These are phyloP conservation scores for Chloroceryle amazona DNA, from an alignment of 2,797 vertebrate species.

Conservation along the genomic window DNA sequence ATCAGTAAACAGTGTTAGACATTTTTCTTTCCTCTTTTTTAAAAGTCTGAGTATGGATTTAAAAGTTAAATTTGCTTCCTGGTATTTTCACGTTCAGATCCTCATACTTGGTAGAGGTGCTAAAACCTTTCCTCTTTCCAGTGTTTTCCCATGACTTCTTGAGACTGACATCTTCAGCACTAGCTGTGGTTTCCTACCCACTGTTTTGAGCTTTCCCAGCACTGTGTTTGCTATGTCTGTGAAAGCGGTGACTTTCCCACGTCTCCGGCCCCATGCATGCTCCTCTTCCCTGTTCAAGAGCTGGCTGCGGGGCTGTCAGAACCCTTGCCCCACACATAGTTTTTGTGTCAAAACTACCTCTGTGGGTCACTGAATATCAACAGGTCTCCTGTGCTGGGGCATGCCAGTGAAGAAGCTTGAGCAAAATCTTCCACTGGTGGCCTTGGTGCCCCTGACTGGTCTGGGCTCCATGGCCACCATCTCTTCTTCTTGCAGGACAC, in stretches of 20 bases:
- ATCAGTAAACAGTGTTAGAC: not conserved
- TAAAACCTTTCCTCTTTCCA: not conserved
- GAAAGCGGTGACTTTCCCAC: fast-evolving
- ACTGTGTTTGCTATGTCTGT: not conserved
- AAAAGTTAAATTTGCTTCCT: not conserved
- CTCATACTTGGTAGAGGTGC: not conserved
- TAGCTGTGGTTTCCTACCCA: not conserved
- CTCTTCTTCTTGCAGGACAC: not conserved
- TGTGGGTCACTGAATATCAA: not conserved
- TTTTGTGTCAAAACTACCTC: not conserved
- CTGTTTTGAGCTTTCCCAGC: fast-evolving
- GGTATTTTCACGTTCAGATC: not conserved
- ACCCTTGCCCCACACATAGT: not conserved
- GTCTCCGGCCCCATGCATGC: not conserved
- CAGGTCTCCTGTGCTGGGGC: fast-evolving
- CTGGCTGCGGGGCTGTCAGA: not conserved
- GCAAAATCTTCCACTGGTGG: not conserved
- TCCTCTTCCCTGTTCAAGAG: fast-evolving
- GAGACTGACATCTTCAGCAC: fast-evolving
- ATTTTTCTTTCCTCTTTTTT: not conserved
- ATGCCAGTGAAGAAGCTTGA: not conserved
- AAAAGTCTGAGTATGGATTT: not conserved
- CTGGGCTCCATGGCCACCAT: not conserved
- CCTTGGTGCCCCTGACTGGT: not conserved
- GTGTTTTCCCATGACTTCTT: not conserved